phyloP scores from a whole-genome alignment of 1,140 invertebrate species.

The Calycopis cecrops region DNA sequence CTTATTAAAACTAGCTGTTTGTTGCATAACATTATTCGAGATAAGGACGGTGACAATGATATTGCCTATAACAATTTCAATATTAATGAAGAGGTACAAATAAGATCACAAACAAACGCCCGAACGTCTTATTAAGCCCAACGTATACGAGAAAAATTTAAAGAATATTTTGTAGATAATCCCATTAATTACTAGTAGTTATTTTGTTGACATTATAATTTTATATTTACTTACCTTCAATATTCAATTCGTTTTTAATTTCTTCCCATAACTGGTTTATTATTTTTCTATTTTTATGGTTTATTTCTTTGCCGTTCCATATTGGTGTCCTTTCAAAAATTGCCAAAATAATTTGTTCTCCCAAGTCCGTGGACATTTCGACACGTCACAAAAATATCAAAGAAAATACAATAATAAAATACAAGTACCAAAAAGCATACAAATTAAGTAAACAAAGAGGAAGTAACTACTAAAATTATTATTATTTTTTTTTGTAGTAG shows the following conservation, averaged over 20 bases:
- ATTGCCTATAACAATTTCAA: conserved; percentile 13
- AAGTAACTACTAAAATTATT: no score
- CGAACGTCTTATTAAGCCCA: conserved; percentile 15
- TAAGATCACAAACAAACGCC: conserved; percentile 13
- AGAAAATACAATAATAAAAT: no score
- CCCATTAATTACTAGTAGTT: conserved; percentile 16
- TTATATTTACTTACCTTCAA: conserved; percentile 20
- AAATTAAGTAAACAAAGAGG: no score
- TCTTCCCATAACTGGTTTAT: conserved; percentile 9
- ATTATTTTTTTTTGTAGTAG: no score
- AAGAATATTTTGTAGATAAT: conserved; percentile 16
- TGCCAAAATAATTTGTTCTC: no score
- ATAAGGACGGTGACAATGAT: conserved; percentile 19
- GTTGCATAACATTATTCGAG: conserved; percentile 15
- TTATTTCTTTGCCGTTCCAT: conserved; percentile 24
- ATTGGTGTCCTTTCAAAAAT: conserved; percentile 24
- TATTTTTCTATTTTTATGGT: conserved; percentile 14
- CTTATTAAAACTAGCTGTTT: conserved; percentile 11
- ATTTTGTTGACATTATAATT: conserved; percentile 7
- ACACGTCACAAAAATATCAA: no score
- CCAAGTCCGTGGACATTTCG: no score
- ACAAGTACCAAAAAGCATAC: no score
- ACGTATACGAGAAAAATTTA: conserved; percentile 16
- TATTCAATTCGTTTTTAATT: conserved; percentile 20
- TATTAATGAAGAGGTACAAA: conserved; percentile 15